phyloP scores from a whole-genome alignment of 1,140 invertebrate genomes.

The Paraescarpia echinospica region DNA sequence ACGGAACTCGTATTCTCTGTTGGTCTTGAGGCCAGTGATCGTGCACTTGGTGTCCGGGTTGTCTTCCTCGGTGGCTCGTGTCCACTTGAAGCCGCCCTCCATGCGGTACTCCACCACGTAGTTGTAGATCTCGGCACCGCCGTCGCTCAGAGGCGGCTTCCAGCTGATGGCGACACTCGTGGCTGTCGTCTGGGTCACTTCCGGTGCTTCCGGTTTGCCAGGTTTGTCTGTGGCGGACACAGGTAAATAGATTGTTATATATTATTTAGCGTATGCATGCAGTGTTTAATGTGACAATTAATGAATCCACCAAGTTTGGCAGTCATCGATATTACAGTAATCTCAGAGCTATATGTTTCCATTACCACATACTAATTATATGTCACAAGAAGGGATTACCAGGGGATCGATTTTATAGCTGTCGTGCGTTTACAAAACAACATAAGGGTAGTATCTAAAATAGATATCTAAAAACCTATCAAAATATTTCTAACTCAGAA shows the following conservation, averaged over 20 bases:
- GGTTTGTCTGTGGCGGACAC: slow-evolving; percentile 71
- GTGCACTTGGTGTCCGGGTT: slow-evolving; percentile 79
- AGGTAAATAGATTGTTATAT: neutral
- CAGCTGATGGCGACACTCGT: slow-evolving; percentile 83
- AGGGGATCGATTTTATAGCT: too few relatives aligned
- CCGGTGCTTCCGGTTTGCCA: slow-evolving; percentile 86
- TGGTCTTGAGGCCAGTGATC: slow-evolving; percentile 83
- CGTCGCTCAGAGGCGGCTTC: slow-evolving; percentile 87
- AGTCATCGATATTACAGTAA: too few relatives aligned
- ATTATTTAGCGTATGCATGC: neutral
- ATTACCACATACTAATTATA: neutral
- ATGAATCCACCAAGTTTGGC: neutral
- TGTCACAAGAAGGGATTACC: neutral
- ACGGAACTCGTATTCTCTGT: slow-evolving; percentile 92
- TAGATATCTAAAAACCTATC: too few relatives aligned
- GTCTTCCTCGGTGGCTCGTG: slow-evolving; percentile 82
- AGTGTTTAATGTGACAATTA: neutral
- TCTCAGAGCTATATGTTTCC: neutral
- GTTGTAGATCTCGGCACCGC: slow-evolving; percentile 83
- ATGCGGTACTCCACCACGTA: slow-evolving; percentile 72
- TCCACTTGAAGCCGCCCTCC: slow-evolving; percentile 44
- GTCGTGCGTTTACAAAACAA: too few relatives aligned
- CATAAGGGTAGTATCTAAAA: too few relatives aligned
- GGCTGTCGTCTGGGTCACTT: slow-evolving; percentile 86
- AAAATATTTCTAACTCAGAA: too few relatives aligned